Conservation (phyloP, 2,888 invertebrate genomes). For the Aspidiotus destructor region DNA sequence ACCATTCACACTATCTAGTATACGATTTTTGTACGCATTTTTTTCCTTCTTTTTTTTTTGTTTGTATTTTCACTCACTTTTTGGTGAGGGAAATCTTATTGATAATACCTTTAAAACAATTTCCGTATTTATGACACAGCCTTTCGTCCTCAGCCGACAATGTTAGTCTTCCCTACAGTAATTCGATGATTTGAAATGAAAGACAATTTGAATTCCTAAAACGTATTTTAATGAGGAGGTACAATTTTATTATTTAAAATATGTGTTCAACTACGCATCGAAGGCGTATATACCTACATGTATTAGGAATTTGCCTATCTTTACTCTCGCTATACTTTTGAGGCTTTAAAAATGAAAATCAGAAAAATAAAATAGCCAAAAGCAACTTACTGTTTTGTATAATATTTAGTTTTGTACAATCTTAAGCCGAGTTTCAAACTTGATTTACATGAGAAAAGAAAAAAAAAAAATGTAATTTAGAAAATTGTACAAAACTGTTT, state of each 20-base stretch:
- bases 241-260: slow-evolving; percentile 25
- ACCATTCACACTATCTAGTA: slow-evolving; percentile 20
- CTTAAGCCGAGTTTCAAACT: slow-evolving; percentile 20
- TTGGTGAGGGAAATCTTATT: background rate
- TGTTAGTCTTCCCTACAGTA: too few relatives aligned
- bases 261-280: slow-evolving; percentile 13
- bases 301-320: background rate
- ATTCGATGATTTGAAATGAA: too few relatives aligned
- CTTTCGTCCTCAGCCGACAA: too few relatives aligned
- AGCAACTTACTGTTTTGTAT: slow-evolving; percentile 14
- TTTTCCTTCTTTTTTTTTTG: background rate
- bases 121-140: background rate
- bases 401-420: slow-evolving; percentile 31
- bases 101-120: background rate
- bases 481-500: slow-evolving; percentile 31
- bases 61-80: slow-evolving; percentile 10
- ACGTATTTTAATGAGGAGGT: too few relatives aligned
- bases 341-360: slow-evolving; percentile 27
- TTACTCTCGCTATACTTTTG: slow-evolving; percentile 20
- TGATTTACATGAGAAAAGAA: background rate
- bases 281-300: background rate
- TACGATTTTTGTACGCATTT: slow-evolving; percentile 18
- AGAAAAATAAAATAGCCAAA: background rate
- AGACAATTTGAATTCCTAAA: too few relatives aligned
- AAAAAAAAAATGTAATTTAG: slow-evolving; percentile 29